Conservation (phyloP, 1,140 invertebrate genomes). For the Pseudomyrmex concolor region DNA sequence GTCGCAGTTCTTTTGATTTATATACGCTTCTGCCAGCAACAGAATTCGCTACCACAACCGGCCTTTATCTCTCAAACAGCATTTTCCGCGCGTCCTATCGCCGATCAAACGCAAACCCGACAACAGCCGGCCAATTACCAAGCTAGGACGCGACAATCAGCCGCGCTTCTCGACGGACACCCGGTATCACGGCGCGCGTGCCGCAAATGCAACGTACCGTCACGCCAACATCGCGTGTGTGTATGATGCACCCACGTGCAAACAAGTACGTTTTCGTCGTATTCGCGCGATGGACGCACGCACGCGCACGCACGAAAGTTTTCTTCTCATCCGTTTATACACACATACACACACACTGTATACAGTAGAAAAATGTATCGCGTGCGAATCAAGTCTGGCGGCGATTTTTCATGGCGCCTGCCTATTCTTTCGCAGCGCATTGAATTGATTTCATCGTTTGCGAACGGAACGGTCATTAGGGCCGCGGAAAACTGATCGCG, state of each 20-base stretch:
- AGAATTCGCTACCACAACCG: background rate
- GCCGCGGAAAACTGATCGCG: conserved; percentile 29
- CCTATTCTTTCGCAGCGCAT: conserved; percentile 32
- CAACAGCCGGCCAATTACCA: conserved; percentile 21
- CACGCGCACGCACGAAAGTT: conserved; percentile 31
- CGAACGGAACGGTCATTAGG: conserved; percentile 39
- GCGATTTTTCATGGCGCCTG: conserved; percentile 70
- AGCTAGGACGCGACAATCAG: conserved; percentile 57
- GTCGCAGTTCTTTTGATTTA: background rate
- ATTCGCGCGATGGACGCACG: conserved; percentile 2
- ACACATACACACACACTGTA: too few relatives aligned
- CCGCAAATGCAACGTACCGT: conserved; percentile 68
- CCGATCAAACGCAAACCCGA: conserved; percentile 39
- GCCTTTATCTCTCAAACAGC: conserved; percentile 28
- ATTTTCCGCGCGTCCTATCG: conserved; percentile 19
- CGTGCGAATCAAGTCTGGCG: conserved; percentile 58
- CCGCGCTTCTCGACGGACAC: conserved; percentile 67
- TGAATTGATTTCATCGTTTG: conserved; percentile 67
- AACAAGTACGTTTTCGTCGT: conserved; percentile 33
- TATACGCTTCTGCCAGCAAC: background rate
- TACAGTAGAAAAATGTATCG: conserved; percentile 32
- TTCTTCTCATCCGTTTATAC: background rate
- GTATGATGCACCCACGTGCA: conserved; percentile 37
- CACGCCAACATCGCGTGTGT: conserved; percentile 64
- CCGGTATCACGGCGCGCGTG: conserved; percentile 70